phyloP scores from a whole-genome alignment of 2,888 invertebrate genomes.

The Lysandra bellargus region DNA sequence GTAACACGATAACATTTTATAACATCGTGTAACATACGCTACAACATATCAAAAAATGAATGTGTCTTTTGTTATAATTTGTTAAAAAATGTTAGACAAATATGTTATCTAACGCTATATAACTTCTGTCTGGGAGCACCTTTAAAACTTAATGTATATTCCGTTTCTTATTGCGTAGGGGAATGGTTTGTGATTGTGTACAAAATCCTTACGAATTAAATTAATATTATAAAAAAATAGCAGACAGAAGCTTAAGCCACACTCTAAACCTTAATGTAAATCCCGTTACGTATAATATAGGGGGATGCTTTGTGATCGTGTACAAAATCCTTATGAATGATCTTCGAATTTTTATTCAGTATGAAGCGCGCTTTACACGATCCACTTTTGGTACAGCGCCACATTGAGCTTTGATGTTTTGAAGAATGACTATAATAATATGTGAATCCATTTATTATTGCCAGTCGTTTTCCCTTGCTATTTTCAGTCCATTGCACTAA shows the following conservation, averaged over 20 bases:
- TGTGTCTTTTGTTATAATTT: no score
- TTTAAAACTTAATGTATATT: not conserved
- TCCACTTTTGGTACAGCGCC: slow-evolving; percentile 44
- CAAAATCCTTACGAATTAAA: not conserved
- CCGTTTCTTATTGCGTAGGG: not conserved
- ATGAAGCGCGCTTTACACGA: slow-evolving; percentile 45
- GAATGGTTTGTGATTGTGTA: not conserved
- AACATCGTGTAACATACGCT: no score
- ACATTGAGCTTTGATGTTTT: slow-evolving; percentile 34
- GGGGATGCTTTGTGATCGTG: slow-evolving; percentile 15
- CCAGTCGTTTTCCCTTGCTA: slow-evolving; percentile 44
- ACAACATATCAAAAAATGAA: no score
- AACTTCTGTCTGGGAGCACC: no score
- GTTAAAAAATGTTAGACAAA: no score
- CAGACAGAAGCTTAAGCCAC: no score
- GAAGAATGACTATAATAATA: slow-evolving; percentile 44
- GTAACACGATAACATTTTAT: no score
- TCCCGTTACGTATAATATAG: slow-evolving; percentile 1
- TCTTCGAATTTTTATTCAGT: not conserved
- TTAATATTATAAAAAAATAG: no score
- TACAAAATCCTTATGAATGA: not conserved
- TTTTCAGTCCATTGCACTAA: slow-evolving; percentile 45
- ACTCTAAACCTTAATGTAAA: slow-evolving; percentile 4
- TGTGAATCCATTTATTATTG: slow-evolving; percentile 48
- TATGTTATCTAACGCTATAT: no score